Base-by-base conservation (phyloP, 2,113 vertebrate genomes). In the Pomatorhinus ruficollis region DNA sequence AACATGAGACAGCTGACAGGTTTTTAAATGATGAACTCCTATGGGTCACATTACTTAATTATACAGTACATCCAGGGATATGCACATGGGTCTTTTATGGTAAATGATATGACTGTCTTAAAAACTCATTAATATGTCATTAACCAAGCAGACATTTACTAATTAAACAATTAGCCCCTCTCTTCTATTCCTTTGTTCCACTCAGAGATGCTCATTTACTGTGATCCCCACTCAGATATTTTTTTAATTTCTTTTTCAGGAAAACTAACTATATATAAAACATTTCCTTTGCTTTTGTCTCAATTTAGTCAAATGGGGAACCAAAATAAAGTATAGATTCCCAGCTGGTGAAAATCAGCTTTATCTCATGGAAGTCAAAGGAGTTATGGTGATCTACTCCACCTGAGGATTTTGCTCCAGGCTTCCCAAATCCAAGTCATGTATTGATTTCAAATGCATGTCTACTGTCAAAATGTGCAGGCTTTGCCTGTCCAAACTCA, bases 51-150 rank as follows among this genome's bases (percentile, higher is more conserved):
- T 98, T 97, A 98, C 98, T 98, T 98, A 98, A 98, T 98, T 98
- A 98, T 98, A 98, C 97, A 97, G 98, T 97, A 98, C 97, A 98
- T 98, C 98, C 98, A 98, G 97, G 98, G 97, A 98, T 98, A 98
- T 84, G 92, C 98, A 98, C 97, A 97, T 95, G 98, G 97, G 97
- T 98, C 98, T 98, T 98, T 98, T 97, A 98, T 98, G 97, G 98
- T 98, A 98, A 98, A 98, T 98, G 98, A 98, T 98, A 98, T 98
- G 98, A 98, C 97, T 97, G 97, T 97, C 98, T 98, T 98, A 98
- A 98, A 98, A 98, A 98, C 98, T 98, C 98, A 98, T 98, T 98
- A 98, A 98, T 98, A 98, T 98, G 98, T 98, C 98, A 98, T 98
- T 98, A 98, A 98, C 98, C 98, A 98, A 98, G 98, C 97, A 98